phyloP scores from a whole-genome alignment of 2,797 vertebrate species.

The Cossypha caffra region DNA sequence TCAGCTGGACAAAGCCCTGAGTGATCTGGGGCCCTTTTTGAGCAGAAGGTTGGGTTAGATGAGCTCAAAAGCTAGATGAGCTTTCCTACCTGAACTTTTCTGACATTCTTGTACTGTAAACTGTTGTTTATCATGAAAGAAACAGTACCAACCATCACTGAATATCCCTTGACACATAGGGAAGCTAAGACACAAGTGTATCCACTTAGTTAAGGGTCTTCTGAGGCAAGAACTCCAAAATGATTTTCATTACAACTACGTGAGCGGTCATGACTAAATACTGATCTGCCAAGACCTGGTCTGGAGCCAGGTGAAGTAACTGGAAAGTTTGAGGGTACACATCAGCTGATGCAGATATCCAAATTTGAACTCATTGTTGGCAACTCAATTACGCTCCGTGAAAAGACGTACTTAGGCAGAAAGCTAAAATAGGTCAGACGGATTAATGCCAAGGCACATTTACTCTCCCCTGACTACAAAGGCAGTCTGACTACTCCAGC shows the following conservation, averaged over 20 bases:
- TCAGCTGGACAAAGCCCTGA: background rate
- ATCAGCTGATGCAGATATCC: background rate
- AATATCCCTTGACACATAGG: background rate
- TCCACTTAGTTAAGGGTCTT: background rate
- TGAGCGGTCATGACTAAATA: background rate
- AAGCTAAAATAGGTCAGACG: background rate
- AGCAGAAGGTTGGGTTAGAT: background rate
- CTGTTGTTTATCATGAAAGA: background rate
- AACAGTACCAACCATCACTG: background rate
- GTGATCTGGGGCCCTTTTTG: background rate
- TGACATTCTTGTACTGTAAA: background rate
- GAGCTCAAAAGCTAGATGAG: background rate
- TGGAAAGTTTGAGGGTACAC: slow-evolving; percentile 2
- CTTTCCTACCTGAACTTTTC: background rate
- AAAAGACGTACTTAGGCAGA: background rate
- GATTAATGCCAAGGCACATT: background rate
- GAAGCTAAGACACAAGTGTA: background rate
- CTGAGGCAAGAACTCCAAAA: background rate
- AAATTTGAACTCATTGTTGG: slow-evolving; percentile 13
- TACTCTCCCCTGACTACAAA: background rate
- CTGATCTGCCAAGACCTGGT: background rate
- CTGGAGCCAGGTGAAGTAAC: slow-evolving; percentile 18
- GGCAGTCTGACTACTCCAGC: background rate
- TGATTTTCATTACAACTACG: background rate
- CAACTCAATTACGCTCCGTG: fast-evolving